Conservation (phyloP, 2,113 vertebrate genomes). For the Pungitius pungitius region DNA sequence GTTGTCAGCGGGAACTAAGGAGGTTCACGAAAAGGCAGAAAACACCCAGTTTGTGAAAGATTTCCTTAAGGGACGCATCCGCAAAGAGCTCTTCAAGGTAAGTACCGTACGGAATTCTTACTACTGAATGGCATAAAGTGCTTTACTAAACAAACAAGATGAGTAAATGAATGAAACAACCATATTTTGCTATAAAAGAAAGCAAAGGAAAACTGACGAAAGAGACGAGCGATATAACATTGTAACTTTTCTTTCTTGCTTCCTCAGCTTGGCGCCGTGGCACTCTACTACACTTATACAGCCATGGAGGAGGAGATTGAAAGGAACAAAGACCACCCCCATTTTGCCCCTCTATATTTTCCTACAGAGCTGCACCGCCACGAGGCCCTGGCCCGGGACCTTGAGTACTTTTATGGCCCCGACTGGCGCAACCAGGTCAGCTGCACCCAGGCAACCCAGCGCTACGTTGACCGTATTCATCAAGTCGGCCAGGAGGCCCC, state of each 20-base stretch:
- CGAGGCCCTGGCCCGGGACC: constrained; percentile 86
- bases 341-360: constrained; percentile 93
- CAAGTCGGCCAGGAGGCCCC: constrained; percentile 87
- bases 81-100: constrained; percentile 94
- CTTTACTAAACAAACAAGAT: not conserved
- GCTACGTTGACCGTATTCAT: constrained; percentile 91
- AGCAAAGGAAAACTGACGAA: not conserved
- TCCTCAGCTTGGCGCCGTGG: constrained; percentile 87
- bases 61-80: constrained; percentile 92
- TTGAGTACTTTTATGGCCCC: constrained; percentile 90
- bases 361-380: constrained; percentile 91
- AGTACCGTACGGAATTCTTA: constrained; percentile 1
- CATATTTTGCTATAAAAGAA: not conserved
- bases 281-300: constrained; percentile 92
- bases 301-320: constrained; percentile 97
- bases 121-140: not conserved
- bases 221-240: not conserved
- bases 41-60: constrained; percentile 97
- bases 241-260: constrained; percentile 1
- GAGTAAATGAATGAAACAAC: not conserved
- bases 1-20: constrained; percentile 93
- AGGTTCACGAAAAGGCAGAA: constrained; percentile 91
- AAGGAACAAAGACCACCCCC: constrained; percentile 88
- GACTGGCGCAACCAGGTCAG: constrained; percentile 85
- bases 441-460: constrained; percentile 86